These are phyloP conservation scores for Drosophila rufa DNA, from an alignment of 1,140 invertebrate species.

Conservation along the genomic window DNA sequence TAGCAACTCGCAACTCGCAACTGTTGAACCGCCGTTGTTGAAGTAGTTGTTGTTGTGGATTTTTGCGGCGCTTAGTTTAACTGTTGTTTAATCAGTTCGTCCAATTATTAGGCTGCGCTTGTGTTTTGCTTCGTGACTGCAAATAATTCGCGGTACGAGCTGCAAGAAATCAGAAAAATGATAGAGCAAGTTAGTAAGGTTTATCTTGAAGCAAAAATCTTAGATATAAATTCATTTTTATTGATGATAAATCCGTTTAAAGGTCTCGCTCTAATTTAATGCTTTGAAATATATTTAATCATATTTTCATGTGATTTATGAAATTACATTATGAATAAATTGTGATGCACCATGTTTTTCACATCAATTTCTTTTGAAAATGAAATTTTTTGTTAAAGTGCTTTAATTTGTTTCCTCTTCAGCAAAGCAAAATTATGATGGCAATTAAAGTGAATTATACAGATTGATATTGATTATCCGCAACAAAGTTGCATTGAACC, in stretches of 20 bases:
- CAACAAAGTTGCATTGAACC: slow-evolving; percentile 33
- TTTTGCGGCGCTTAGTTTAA: slow-evolving; percentile 31
- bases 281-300: no score
- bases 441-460: slow-evolving; percentile 25
- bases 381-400: not conserved
- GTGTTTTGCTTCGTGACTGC: slow-evolving; percentile 43
- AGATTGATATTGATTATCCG: slow-evolving; percentile 28
- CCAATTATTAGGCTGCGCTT: slow-evolving; percentile 50
- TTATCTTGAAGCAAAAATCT: not conserved
- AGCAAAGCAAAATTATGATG: not conserved
- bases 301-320: not conserved
- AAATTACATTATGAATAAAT: no score
- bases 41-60: slow-evolving; percentile 30
- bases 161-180: slow-evolving; percentile 26
- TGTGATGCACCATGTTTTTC: no score
- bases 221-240: not conserved
- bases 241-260: slow-evolving; percentile 6
- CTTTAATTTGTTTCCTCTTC: not conserved
- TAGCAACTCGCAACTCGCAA: slow-evolving; percentile 30
- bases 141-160: slow-evolving; percentile 37
- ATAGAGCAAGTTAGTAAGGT: slow-evolving; percentile 6
- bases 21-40: slow-evolving; percentile 40
- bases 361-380: not conserved
- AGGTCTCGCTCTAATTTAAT: no score
- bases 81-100: slow-evolving; percentile 62